phyloP scores from a whole-genome alignment of 2,113 vertebrate genomes.

The Leptocoma aspasia region DNA sequence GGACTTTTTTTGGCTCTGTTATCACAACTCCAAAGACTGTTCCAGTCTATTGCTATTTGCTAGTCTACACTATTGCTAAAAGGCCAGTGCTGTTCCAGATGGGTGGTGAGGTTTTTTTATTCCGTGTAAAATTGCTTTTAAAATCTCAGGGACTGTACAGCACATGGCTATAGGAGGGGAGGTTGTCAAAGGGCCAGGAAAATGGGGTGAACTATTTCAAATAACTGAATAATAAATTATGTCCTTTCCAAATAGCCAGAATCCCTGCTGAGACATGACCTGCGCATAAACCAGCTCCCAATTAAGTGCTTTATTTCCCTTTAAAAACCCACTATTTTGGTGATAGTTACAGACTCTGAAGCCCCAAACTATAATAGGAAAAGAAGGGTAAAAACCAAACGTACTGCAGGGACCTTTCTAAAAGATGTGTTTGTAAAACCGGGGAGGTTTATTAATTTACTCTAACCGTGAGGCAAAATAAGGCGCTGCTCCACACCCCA shows the following conservation, averaged over 20 bases:
- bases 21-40: background rate
- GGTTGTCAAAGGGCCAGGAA: background rate
- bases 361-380: background rate
- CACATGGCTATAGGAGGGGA: background rate
- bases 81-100: background rate
- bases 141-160: background rate
- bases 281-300: background rate
- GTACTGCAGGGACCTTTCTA: fast-evolving
- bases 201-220: background rate
- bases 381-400: background rate
- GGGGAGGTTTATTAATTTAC: background rate
- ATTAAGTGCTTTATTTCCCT: background rate
- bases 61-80: too few species aligned
- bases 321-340: background rate
- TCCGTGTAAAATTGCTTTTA: background rate
- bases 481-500: fast-evolving
- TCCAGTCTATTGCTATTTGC: too few species aligned
- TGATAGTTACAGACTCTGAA: background rate
- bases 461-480: fast-evolving
- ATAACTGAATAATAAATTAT: background rate
- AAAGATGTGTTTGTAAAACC: background rate
- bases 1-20: background rate
- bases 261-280: background rate
- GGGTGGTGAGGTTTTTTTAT: background rate
- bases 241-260: background rate